Evolutionary conservation across 2,888 invertebrate genomes (phyloP), one percentile per base, ranked within the genome.

Genomic region (Agrotis clavis): DNA sequence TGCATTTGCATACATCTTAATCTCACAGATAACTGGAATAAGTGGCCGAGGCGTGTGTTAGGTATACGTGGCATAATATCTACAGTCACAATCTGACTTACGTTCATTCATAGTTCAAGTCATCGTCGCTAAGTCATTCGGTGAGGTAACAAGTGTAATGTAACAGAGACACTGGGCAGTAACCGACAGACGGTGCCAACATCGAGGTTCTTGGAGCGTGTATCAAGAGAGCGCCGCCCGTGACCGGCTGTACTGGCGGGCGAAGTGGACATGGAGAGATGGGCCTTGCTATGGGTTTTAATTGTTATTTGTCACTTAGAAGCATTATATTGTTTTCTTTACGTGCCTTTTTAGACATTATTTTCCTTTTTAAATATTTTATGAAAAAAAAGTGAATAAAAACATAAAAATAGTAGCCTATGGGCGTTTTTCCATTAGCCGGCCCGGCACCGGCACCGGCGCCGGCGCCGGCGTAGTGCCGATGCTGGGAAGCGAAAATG

Each of bases 201-300:
- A 75, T 73, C 74, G 74, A 60, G 67, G 71, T 84, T 84, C 88
- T 87, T 88, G 87, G 87, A 88, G 88, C 88, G 89, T 88, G 89
- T 85, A 88, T 83, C 85, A 83, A 79, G 79, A 82, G 84, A 81
- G 80, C 87, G 85, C 79, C 77, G 56, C 71, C 85, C 89, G 89
- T 89, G 88, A 88, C 86, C 78, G 67, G 21, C 14, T 5, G 60
- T 19, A 54, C 79, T 79, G 57, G 73, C 73, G 78, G 77, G 74
- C 0, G 0, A 6, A 57, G 30, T 13, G 86, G 88, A 79, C 88
- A 56, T 61, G 0, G 0, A 41, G 4, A 50, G 0, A 0, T 16
- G 1, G 16, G 1, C 4, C 5, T 16, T 14, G 25, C 19, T 9
- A 25, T 48, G 0, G 2, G 30, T 6, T 50, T n/a, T 14, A 13